These are phyloP conservation scores for Taeniopygia guttata DNA, from an alignment of 2,797 vertebrate species.

Conservation along the genomic window DNA sequence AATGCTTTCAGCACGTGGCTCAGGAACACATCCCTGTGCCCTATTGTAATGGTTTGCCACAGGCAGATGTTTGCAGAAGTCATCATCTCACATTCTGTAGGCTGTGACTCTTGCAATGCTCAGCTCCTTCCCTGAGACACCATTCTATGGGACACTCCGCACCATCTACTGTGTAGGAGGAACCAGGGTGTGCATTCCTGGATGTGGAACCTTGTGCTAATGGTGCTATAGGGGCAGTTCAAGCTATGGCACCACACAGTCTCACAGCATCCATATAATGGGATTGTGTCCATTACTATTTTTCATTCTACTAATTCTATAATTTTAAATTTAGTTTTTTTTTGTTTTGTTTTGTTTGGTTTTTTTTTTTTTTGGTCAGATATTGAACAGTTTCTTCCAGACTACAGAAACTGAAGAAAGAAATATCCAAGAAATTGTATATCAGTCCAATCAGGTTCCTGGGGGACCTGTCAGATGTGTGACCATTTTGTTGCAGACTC, in stretches of 20 bases:
- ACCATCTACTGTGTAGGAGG: neutral
- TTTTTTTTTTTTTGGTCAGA: neutral
- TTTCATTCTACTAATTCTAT: neutral
- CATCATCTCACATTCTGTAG: neutral
- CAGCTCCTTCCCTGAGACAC: neutral
- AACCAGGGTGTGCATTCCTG: rapidly evolving
- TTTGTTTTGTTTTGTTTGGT: no score
- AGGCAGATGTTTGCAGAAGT: neutral
- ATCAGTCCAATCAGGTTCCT: neutral
- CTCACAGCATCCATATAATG: neutral
- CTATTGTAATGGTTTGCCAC: neutral
- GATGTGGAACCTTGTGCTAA: neutral
- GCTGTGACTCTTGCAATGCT: neutral
- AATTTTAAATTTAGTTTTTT: neutral
- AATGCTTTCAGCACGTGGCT: neutral
- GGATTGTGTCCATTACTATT: neutral
- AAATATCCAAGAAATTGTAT: no score
- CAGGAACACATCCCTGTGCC: neutral
- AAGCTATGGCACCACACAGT: neutral
- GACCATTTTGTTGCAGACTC: neutral
- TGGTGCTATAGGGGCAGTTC: neutral
- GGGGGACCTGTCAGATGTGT: rapidly evolving
- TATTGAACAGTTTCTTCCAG: neutral
- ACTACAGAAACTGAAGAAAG: neutral
- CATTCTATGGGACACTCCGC: neutral